phyloP scores from a whole-genome alignment of 2,113 vertebrate species.

The Archocentrus centrarchus region DNA sequence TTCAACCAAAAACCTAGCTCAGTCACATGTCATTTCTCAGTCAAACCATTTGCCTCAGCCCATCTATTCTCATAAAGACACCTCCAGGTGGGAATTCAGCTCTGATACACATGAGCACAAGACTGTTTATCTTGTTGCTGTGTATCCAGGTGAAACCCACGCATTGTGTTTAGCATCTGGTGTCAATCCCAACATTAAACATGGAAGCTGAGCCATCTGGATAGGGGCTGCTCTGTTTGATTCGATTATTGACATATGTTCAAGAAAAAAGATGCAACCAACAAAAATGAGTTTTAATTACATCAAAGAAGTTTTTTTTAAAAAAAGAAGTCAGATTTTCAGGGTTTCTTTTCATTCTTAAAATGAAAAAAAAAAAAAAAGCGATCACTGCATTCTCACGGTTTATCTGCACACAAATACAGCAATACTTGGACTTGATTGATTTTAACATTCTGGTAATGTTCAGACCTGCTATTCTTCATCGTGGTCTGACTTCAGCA shows the following conservation, averaged over 20 bases:
- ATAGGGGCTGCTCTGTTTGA: conserved; percentile 38
- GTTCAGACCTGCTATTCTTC: conserved; percentile 68
- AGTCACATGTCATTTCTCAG: conserved; percentile 28
- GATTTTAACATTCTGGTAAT: conserved; percentile 77
- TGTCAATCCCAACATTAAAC: conserved; percentile 47
- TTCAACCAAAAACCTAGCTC: not conserved
- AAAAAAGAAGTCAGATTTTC: not conserved
- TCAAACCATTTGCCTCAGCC: conserved; percentile 18
- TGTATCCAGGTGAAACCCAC: conserved; percentile 56
- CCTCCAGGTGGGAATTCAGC: conserved; percentile 17
- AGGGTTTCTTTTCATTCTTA: not conserved
- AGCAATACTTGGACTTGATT: conserved; percentile 50
- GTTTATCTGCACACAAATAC: not conserved
- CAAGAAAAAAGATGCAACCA: conserved; percentile 1
- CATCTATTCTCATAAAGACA: conserved; percentile 14
- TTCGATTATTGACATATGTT: conserved; percentile 29
- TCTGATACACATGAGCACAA: conserved; percentile 20
- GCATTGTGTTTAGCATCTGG: conserved; percentile 48
- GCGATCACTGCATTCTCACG: not conserved
- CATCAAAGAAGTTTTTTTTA: not conserved
- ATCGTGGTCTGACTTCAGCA: conserved; percentile 60
- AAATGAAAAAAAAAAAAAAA: not conserved
- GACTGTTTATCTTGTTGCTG: conserved; percentile 39
- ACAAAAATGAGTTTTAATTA: conserved; percentile 2
- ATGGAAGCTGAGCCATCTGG: conserved; percentile 55